A percentile compares a stretch with the other conserved stretches of the same genome.
These are phyloP conservation scores for Hoplodrina ambigua DNA, from an alignment of 2,888 invertebrate genomes.

Conservation along the genomic window DNA sequence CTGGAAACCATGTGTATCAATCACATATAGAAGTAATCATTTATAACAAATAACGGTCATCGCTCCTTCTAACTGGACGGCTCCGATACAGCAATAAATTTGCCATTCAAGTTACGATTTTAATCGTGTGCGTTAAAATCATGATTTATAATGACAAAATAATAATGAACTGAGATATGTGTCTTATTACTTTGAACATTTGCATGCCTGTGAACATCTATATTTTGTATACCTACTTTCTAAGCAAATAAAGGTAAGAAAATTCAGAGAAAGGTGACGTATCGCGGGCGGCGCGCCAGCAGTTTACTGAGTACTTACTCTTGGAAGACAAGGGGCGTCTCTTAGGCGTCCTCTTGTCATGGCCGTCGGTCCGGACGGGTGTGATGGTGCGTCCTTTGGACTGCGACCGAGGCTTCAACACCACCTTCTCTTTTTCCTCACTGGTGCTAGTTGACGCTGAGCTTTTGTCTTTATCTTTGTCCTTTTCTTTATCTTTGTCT, in stretches of 20 bases:
- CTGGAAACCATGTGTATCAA: slow-evolving; percentile 15
- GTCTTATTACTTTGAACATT: too few species aligned
- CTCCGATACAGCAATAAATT: too few species aligned
- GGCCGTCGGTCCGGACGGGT: slow-evolving; percentile 75
- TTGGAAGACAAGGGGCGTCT: slow-evolving; percentile 81
- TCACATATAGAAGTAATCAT: not conserved
- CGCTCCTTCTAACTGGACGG: too few species aligned
- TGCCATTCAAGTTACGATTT: too few species aligned
- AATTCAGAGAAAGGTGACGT: too few species aligned
- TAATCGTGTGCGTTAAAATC: too few species aligned
- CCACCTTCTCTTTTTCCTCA: slow-evolving; percentile 83
- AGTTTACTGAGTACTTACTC: slow-evolving; percentile 70
- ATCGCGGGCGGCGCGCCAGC: too few species aligned
- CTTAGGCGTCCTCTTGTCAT: slow-evolving; percentile 81
- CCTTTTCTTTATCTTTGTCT: slow-evolving; percentile 73
- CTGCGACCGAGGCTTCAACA: slow-evolving; percentile 80
- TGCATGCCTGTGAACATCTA: too few species aligned
- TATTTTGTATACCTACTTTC: too few species aligned
- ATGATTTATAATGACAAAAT: too few species aligned
- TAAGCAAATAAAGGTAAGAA: too few species aligned
- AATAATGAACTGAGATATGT: too few species aligned
- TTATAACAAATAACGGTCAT: not conserved
- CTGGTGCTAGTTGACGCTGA: slow-evolving; percentile 72
- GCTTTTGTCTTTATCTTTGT: slow-evolving; percentile 72
- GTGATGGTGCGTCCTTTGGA: slow-evolving; percentile 81